A percentile compares a stretch with the other conserved stretches of the same genome.
Evolutionary conservation across 2,797 vertebrate species (phyloP).

Genomic region (Dipus sagitta): DNA sequence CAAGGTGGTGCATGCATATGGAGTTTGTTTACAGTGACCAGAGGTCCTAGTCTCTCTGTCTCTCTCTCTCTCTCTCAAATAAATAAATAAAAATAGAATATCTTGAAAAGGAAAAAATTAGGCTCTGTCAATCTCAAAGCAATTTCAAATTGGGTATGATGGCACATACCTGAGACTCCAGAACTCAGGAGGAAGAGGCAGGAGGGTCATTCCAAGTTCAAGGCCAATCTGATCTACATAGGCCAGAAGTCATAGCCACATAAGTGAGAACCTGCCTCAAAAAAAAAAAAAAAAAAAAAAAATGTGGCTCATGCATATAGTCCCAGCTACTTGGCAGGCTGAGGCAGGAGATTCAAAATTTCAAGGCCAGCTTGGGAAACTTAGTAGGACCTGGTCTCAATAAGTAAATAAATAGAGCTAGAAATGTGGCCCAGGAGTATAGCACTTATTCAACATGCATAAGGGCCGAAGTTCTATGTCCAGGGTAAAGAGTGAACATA

Average conservation of each 20-base stretch:
- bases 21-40: no score
- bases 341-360: neutral
- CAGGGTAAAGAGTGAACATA: constrained; percentile 8
- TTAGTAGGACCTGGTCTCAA: neutral
- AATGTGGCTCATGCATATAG: neutral
- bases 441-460: constrained; percentile 25
- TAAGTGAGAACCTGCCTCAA: no score
- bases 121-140: no score
- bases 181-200: no score
- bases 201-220: no score
- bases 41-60: no score
- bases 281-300: neutral
- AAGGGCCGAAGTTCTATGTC: neutral
- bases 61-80: no score
- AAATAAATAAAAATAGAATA: no score
- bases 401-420: neutral
- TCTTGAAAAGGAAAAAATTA: no score
- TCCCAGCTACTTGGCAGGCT: neutral
- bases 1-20: neutral
- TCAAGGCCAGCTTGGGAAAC: neutral
- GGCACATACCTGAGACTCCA: no score
- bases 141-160: no score
- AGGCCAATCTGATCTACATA: no score
- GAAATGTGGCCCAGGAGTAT: neutral
- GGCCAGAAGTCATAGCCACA: neutral